Percentiles rank a stretch among this genome's conserved stretches.
These are phyloP conservation scores for Onthophagus taurus DNA, from an alignment of 1,140 invertebrate genomes.

Conservation along the genomic window DNA sequence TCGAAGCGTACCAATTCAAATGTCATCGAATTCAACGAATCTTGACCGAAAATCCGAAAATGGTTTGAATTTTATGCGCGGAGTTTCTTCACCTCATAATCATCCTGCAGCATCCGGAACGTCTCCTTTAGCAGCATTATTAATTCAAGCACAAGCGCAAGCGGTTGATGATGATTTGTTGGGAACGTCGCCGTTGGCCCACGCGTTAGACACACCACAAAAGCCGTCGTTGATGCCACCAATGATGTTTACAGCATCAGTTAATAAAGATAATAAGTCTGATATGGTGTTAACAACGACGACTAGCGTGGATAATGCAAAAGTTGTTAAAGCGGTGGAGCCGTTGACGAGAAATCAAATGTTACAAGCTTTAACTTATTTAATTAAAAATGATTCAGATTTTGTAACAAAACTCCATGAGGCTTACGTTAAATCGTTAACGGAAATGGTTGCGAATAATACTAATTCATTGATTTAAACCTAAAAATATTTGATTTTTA, in stretches of 20 bases:
- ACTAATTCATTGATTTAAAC: slow-evolving; percentile 9
- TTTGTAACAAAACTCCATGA: slow-evolving; percentile 83
- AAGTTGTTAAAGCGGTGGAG: slow-evolving; percentile 40
- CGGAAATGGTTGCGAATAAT: slow-evolving; percentile 41
- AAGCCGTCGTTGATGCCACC: slow-evolving; percentile 71
- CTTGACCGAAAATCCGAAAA: slow-evolving; percentile 33
- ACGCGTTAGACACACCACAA: slow-evolving; percentile 42
- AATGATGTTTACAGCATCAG: slow-evolving; percentile 62
- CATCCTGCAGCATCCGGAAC: slow-evolving; percentile 41
- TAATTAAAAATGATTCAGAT: slow-evolving; percentile 76
- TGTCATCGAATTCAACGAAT: slow-evolving; percentile 24
- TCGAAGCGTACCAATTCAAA: slow-evolving; percentile 33
- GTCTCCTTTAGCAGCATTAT: slow-evolving; percentile 40
- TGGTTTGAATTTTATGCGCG: slow-evolving; percentile 43
- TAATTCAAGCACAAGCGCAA: slow-evolving; percentile 31
- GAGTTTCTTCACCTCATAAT: slow-evolving; percentile 10
- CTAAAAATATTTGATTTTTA: no score
- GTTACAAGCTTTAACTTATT: slow-evolving; percentile 76
- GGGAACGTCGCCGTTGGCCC: slow-evolving; percentile 38
- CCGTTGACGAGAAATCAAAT: slow-evolving; percentile 79
- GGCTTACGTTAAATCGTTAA: slow-evolving; percentile 78
- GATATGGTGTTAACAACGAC: no score
- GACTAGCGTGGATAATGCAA: no score
- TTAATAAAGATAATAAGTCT: slow-evolving; percentile 19
- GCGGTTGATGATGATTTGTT: slow-evolving; percentile 32